Evolutionary conservation across 2,113 vertebrate species (phyloP).

Genomic region (Chloropsis hardwickii): DNA sequence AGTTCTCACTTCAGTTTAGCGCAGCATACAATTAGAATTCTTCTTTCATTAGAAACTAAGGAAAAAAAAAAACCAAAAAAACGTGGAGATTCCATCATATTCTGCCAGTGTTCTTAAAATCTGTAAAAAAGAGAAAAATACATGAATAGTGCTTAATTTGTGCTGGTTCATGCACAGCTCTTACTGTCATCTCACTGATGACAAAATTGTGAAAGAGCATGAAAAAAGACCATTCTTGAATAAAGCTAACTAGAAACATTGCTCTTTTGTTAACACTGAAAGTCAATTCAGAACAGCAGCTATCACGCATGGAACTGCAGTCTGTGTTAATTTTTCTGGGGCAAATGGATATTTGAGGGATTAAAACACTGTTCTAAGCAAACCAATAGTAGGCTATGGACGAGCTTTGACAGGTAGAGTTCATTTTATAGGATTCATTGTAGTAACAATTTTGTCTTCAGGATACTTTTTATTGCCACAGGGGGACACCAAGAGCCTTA

Average conservation of each 20-base stretch:
- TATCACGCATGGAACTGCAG: not conserved
- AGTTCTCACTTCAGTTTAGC: not conserved
- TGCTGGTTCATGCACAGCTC: not conserved
- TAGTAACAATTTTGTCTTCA: not conserved
- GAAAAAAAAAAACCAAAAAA: not conserved
- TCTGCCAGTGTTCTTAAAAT: conserved; percentile 17
- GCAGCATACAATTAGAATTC: not conserved
- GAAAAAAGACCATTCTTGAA: not conserved
- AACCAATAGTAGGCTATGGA: not conserved
- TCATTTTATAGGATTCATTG: not conserved
- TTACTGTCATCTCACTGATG: not conserved
- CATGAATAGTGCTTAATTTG: not conserved
- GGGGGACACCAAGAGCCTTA: not conserved
- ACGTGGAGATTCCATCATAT: not conserved
- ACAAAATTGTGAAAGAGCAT: not conserved
- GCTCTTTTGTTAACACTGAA: not conserved
- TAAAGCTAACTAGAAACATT: not conserved
- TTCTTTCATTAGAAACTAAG: not conserved
- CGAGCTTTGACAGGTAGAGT: not conserved
- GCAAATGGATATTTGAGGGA: not conserved
- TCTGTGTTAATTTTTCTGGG: not conserved
- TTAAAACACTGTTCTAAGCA: not conserved
- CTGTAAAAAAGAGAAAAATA: not conserved
- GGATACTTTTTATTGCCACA: not conserved
- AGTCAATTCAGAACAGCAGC: not conserved